phyloP scores from a whole-genome alignment of 1,140 invertebrate genomes.

The Platyura marginata region DNA sequence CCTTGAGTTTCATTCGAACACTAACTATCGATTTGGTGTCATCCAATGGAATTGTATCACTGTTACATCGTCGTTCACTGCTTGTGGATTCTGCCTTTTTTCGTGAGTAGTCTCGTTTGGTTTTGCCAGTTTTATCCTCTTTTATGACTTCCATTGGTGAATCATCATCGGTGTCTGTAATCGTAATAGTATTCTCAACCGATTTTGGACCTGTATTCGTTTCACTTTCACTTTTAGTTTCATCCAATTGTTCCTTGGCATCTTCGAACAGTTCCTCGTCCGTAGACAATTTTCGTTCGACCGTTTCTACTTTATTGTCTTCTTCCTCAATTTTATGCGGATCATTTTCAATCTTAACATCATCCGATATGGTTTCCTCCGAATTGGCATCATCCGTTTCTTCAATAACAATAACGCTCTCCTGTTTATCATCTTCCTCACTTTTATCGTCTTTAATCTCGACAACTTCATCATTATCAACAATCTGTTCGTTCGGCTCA shows the following conservation, averaged over 20 bases:
- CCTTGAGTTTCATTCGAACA: constrained; percentile 12
- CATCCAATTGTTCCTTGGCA: constrained; percentile 18
- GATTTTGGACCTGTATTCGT: background rate
- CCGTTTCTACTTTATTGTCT: constrained; percentile 3
- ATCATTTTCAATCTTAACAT: background rate
- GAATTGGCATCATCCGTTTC: constrained; percentile 15
- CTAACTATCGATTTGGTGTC: constrained; percentile 5
- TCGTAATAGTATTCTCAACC: constrained; percentile 5
- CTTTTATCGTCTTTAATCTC: constrained; percentile 7
- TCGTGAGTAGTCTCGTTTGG: constrained; percentile 23
- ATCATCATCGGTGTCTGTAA: constrained; percentile 35
- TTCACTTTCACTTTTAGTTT: constrained; percentile 12
- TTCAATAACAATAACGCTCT: constrained; percentile 3
- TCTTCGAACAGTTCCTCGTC: constrained; percentile 13
- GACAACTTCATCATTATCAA: constrained; percentile 8
- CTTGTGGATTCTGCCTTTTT: constrained; percentile 14
- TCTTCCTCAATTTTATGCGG: constrained; percentile 4
- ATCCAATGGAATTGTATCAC: background rate
- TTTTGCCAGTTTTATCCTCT: constrained; percentile 26
- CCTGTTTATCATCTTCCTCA: constrained; percentile 5
- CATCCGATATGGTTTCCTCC: constrained; percentile 9
- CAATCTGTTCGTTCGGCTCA: constrained; percentile 15
- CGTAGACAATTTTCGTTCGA: constrained; percentile 6
- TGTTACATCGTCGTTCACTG: constrained; percentile 19
- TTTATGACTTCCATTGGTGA: constrained; percentile 33